Evolutionary conservation across 2,113 vertebrate species (phyloP).

Genomic region (Prunella himalayana): DNA sequence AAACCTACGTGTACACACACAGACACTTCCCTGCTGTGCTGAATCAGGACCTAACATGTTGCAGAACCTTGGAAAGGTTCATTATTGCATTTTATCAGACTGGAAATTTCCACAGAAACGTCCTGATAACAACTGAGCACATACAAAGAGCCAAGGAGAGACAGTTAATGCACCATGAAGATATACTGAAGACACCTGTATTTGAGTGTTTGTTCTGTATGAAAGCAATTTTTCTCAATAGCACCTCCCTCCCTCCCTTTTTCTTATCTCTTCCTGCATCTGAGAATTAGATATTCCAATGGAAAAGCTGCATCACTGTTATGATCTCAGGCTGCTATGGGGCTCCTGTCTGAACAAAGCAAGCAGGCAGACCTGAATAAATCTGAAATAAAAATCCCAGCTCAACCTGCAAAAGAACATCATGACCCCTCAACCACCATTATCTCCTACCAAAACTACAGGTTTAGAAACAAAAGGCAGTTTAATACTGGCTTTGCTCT

Average conservation of each 20-base stretch:
- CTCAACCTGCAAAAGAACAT: background rate
- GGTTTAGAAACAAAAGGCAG: background rate
- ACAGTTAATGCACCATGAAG: background rate
- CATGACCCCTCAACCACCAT: background rate
- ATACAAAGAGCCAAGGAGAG: background rate
- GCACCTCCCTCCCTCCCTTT: background rate
- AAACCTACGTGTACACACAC: background rate
- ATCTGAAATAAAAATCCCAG: background rate
- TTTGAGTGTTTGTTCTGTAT: background rate
- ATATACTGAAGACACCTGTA: background rate
- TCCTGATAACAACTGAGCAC: background rate
- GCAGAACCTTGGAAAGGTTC: background rate
- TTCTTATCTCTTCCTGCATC: background rate
- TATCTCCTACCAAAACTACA: background rate
- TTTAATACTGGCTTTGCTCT: background rate
- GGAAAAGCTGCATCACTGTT: background rate
- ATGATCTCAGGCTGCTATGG: background rate
- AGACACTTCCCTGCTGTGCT: background rate
- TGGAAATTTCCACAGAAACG: background rate
- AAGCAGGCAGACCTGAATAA: background rate
- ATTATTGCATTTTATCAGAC: background rate
- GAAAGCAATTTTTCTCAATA: fast-evolving
- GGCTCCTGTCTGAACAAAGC: background rate
- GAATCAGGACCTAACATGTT: background rate
- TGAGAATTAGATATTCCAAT: background rate